A percentile compares a stretch with the other conserved stretches of the same genome.
Conservation (phyloP, 2,888 invertebrate species). For the Nemotelus nigrinus region DNA sequence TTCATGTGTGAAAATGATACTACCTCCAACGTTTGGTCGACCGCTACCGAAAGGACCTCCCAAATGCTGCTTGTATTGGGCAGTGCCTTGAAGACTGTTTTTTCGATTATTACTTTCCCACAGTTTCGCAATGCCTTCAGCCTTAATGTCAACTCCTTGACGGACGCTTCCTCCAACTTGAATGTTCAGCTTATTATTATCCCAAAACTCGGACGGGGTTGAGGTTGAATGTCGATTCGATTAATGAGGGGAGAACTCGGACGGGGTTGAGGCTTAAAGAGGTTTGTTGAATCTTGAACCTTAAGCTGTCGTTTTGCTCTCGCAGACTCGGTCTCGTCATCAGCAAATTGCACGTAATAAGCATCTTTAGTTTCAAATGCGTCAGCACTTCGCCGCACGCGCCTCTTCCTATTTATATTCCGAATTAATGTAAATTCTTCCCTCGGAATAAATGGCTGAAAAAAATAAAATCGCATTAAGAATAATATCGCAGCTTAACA, state of each 20-base stretch:
- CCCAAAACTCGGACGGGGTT: no score
- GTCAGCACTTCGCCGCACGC: no score
- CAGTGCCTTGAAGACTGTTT: not conserved
- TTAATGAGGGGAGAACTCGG: no score
- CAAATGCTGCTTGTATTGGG: not conserved
- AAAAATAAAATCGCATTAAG: not conserved
- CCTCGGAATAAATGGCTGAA: constrained; percentile 11
- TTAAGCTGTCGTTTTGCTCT: not conserved
- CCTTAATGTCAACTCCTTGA: not conserved
- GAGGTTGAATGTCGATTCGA: no score
- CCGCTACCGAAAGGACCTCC: constrained; percentile 13
- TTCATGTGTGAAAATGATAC: constrained; percentile 4
- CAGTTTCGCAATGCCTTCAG: not conserved
- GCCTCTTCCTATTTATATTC: no score
- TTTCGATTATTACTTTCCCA: constrained; percentile 10
- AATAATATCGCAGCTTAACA: not conserved
- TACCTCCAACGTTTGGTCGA: constrained; percentile 15
- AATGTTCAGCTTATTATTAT: not conserved
- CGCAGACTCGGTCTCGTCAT: not conserved
- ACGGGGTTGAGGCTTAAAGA: no score
- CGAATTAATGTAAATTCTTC: not conserved
- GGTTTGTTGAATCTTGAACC: not conserved
- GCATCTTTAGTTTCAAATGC: no score
- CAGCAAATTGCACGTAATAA: no score
- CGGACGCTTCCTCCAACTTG: not conserved